Percentiles rank a stretch among this genome's conserved stretches.
phyloP scores from a whole-genome alignment of 2,113 vertebrate species.

The Odocoileus hemionus region DNA sequence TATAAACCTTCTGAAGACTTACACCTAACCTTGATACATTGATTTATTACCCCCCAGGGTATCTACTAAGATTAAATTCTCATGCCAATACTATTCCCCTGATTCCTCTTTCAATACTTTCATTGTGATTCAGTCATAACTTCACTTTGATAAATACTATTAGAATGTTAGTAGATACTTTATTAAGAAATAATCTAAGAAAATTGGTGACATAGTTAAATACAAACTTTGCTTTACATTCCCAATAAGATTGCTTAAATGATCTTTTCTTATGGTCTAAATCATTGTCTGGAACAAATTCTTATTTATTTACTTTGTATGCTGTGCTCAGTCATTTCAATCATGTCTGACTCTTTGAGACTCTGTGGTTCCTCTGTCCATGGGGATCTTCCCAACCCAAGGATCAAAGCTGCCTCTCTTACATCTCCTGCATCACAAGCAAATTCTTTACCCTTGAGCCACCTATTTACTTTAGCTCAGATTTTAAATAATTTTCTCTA shows the following conservation, averaged over 20 bases:
- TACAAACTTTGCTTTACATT: background rate
- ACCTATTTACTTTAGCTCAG: background rate
- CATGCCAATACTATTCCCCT: background rate
- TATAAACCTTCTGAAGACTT: background rate
- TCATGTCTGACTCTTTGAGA: background rate
- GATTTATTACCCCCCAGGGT: background rate
- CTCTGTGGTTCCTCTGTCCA: background rate
- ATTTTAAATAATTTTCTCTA: background rate
- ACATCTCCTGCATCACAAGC: background rate
- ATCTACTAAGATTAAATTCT: background rate
- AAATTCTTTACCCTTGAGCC: background rate
- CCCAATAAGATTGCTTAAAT: background rate
- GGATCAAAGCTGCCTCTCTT: background rate
- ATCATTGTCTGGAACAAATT: background rate
- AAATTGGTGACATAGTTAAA: background rate
- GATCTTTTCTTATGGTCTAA: background rate
- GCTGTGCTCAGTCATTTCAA: background rate
- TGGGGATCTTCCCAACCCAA: background rate
- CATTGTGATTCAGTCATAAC: background rate
- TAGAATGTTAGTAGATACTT: background rate
- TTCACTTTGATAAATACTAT: background rate
- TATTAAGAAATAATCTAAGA: background rate
- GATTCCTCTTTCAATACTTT: background rate
- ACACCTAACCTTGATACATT: background rate
- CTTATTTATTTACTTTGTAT: background rate